A percentile compares a stretch with the other conserved stretches of the same genome.
Evolutionary conservation across 2,113 vertebrate species (phyloP).

Genomic region (Grus americana): DNA sequence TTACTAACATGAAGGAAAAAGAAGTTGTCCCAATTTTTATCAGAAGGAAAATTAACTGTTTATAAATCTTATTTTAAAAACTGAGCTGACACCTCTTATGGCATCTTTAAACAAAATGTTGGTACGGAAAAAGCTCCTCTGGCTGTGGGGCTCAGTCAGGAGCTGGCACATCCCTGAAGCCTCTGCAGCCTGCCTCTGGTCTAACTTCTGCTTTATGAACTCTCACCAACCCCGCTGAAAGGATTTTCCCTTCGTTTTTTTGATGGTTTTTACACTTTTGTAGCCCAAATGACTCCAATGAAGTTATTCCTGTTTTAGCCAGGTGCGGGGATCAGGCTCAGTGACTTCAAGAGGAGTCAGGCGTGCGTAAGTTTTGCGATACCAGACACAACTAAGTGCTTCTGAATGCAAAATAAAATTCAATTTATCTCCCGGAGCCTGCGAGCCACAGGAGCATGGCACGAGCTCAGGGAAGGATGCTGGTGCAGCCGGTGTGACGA

Average conservation of each 20-base stretch:
- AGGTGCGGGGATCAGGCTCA: not conserved
- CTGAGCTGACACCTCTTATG: not conserved
- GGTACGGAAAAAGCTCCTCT: not conserved
- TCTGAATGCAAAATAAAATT: not conserved
- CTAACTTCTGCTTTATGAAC: not conserved
- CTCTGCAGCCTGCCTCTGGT: not conserved
- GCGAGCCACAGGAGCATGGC: not conserved
- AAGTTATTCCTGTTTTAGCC: not conserved
- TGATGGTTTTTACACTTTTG: not conserved
- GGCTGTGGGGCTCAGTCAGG: not conserved
- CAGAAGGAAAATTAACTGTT: not conserved
- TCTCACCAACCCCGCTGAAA: not conserved
- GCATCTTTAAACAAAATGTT: not conserved
- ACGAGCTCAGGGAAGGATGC: not conserved
- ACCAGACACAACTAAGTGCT: not conserved
- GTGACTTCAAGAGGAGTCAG: not conserved
- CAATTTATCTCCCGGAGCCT: not conserved
- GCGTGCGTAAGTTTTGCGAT: rapidly evolving
- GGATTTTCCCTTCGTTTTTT: not conserved
- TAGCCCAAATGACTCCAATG: not conserved
- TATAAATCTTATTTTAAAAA: not conserved
- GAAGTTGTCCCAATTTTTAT: too few species aligned
- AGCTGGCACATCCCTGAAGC: not conserved
- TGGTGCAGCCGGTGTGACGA: not conserved
- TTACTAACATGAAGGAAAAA: not conserved